Percentiles rank a stretch among this genome's conserved stretches.
Conservation (phyloP, 2,888 invertebrate species). For the Melieria crassipennis region DNA sequence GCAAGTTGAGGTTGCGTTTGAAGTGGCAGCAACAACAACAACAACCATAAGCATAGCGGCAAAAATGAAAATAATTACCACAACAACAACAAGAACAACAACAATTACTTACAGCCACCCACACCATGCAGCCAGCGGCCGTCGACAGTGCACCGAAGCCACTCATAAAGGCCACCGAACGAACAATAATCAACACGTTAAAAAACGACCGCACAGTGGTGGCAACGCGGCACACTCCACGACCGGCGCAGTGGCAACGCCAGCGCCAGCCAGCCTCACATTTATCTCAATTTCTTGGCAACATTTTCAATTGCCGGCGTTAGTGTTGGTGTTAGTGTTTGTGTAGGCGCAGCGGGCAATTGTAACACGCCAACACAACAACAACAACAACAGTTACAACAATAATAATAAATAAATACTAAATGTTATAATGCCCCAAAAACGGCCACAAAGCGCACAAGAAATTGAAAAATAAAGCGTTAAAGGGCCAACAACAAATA, state of each 20-base stretch:
- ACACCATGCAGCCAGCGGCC: background rate
- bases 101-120: background rate
- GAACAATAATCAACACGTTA: too few relatives aligned
- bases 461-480: background rate
- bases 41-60: background rate
- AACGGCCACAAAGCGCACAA: conserved; percentile 14
- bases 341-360: conserved; percentile 20
- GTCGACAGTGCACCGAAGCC: background rate
- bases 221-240: too few relatives aligned
- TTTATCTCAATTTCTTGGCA: too few relatives aligned
- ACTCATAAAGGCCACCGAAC: too few relatives aligned
- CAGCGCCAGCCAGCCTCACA: too few relatives aligned
- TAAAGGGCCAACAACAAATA: background rate
- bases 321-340: background rate
- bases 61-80: background rate
- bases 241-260: too few relatives aligned
- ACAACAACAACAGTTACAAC: conserved; percentile 11
- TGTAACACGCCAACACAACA: conserved; percentile 23
- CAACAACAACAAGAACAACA: background rate
- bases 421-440: background rate
- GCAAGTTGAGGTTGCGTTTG: background rate
- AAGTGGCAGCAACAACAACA: conserved; percentile 17
- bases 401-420: conserved; percentile 4
- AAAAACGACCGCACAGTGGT: too few relatives aligned
- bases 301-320: too few relatives aligned